Evolutionary conservation across 2,888 invertebrate species (phyloP), one percentile per base, ranked within the genome.

Genomic region (Mactromeris polynyma): DNA sequence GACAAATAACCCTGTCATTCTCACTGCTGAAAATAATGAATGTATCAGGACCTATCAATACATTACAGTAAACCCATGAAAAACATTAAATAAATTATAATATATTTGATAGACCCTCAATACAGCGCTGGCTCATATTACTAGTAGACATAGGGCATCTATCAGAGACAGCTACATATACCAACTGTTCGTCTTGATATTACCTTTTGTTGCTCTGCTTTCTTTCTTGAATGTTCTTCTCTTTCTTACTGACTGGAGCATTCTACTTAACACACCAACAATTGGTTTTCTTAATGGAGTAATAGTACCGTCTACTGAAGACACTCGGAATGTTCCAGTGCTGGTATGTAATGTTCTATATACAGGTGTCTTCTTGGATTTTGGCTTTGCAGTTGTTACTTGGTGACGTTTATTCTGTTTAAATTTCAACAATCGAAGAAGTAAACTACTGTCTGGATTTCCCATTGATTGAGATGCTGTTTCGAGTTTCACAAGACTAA

Each of bases 301-400:
- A 36, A 84, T 84, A 26, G 54, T 54, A 7, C 78, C 84, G 11
- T 77, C 54, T 38, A 36, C 77, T n/a, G 33, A 36, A 11, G 33
- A 51, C 31, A 84, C 84, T 36, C 77, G 77, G 19, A 77, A 78
- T 9, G 78, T 26, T n/a, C 84, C 84, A 38, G 77, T 84, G 42
- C 78, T 42, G 46, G 84, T 84, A 36, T 33, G 36, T 36, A 84
- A 54, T n/a, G 84, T 84, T 78, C 78, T 77, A 36, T 58, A 58
- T 19, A 31, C 14, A 6, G 73, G 73, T 73, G n/a, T 36, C 17
- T 4, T 36, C 1, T 9, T 73, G 2, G 2, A 17, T 26, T 26
- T 26, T 6, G 33, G 73, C 19, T 33, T 36, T 58, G n/a, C 2
- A 11, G 73, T 33, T 6, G 33, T 33, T 19, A 26, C 14, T 33